Percentiles rank a stretch among this genome's conserved stretches.
Evolutionary conservation across 2,113 vertebrate genomes (phyloP).

Genomic region (Heloderma charlesbogerti): DNA sequence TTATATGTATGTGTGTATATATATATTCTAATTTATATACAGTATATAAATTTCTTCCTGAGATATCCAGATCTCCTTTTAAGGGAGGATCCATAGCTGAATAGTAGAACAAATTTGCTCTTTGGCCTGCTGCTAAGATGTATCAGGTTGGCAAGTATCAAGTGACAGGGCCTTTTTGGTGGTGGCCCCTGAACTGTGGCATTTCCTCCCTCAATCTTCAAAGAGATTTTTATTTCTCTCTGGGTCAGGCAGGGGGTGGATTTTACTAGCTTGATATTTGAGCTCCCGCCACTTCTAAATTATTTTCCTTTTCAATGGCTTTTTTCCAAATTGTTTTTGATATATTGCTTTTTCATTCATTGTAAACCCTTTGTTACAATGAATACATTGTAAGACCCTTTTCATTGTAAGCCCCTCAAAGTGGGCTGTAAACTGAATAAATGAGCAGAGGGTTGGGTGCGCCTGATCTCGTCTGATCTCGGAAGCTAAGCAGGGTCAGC

Average conservation of each 20-base stretch:
- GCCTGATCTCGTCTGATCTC: too few species aligned
- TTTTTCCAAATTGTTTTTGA: background rate
- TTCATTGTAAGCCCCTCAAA: background rate
- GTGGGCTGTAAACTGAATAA: background rate
- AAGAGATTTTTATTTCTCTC: background rate
- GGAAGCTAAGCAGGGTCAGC: too few species aligned
- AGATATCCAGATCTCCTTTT: background rate
- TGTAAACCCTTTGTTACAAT: background rate
- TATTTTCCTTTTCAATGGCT: background rate
- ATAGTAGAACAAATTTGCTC: background rate
- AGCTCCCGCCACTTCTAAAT: background rate
- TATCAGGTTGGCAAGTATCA: background rate
- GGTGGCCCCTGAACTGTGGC: background rate
- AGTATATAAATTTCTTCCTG: background rate
- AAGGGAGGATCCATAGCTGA: background rate
- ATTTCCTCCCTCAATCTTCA: background rate
- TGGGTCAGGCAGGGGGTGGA: too few species aligned
- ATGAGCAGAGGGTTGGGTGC: too few species aligned
- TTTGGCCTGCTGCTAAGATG: too few species aligned
- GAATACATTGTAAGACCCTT: background rate
- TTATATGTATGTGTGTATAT: too few species aligned
- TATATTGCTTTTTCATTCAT: background rate
- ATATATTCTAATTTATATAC: too few species aligned
- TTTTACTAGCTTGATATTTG: background rate
- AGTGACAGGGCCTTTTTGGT: background rate